phyloP scores from a whole-genome alignment of 1,140 invertebrate genomes.

The Leptoteleia sp. region DNA sequence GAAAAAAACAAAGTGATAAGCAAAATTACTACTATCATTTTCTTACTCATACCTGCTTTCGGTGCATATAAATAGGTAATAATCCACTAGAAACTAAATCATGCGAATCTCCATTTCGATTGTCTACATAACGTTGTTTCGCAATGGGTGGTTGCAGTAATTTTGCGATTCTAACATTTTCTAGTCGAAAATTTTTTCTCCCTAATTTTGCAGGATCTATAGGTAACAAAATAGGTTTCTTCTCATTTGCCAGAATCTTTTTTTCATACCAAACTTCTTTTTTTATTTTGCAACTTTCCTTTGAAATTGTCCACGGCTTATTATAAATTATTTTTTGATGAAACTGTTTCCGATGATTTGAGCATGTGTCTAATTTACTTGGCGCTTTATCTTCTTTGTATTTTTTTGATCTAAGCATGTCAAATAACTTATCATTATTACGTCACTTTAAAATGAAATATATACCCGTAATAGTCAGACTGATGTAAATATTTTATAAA shows the following conservation, averaged over 20 bases:
- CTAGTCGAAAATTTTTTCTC: conserved; percentile 81
- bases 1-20: background rate
- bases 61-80: conserved; percentile 76
- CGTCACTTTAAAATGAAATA: too few species aligned
- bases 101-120: conserved; percentile 75
- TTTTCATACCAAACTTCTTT: conserved; percentile 63
- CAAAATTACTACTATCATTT: too few species aligned
- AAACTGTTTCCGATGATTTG: conserved; percentile 38
- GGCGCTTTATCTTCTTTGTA: background rate
- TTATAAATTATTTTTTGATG: conserved; percentile 47
- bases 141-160: conserved; percentile 80
- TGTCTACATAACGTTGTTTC: conserved; percentile 77
- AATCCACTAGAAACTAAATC: conserved; percentile 79
- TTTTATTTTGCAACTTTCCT: conserved; percentile 77
- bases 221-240: conserved; percentile 53
- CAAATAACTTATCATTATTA: conserved; percentile 14
- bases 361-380: conserved; percentile 20
- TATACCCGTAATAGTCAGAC: too few species aligned
- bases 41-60: conserved; percentile 63
- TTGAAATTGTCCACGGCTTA: conserved; percentile 80
- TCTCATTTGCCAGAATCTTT: conserved; percentile 59
- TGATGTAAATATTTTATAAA: too few species aligned
- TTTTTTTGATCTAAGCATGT: conserved; percentile 31
- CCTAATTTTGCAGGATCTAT: conserved; percentile 54
- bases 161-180: conserved; percentile 82